Evolutionary conservation across 2,113 vertebrate species (phyloP), one percentile per base, ranked within the genome.

Genomic region (Stegastes partitus): DNA sequence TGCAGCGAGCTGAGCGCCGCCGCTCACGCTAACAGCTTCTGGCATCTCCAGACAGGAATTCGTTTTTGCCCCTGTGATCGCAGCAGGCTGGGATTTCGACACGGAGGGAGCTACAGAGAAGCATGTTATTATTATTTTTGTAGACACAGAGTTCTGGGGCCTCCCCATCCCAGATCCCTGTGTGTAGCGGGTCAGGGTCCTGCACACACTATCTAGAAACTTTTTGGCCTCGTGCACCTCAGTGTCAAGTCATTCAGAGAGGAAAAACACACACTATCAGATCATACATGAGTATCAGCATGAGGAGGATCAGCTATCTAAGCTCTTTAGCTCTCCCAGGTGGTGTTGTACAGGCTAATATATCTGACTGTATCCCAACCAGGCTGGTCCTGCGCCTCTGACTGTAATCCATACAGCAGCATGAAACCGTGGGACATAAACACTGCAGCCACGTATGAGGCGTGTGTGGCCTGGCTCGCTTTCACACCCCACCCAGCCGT

Each of bases 41-140:
- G 91, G 90, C 91, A 88, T 89, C 87, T 93, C 88, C 77, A 90
- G 87, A 88, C 88, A 90, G 89, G 88, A 89, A 88, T 89, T 89
- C 86, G 11, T 77, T 86, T 66, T 75, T 89, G 87, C 82, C 82
- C 83, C 82, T 91, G 82, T 89, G 86, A 90, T 86, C 82, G 69
- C 88, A 90, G 90, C 86, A 51, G 81, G 88, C 84, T 84, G 86
- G 78, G 88, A 84, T 92, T 89, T 93, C 58, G 50, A 79, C 82
- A 78, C 66, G 21, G 67, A 78, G 83, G 81, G 82, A 86, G 87
- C 84, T 77, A 81, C 87, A 82, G 75, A 88, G 84, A 72, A 82
- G 63, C 77, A 71, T 87, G 81, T 92, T 91, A 89, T 92, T 92
- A 82, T 90, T 90, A 83, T 92, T 89, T 83, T 89, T 85, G 81